Evolutionary conservation across 2,888 invertebrate species (phyloP).

Genomic region (Nowickia ferox): DNA sequence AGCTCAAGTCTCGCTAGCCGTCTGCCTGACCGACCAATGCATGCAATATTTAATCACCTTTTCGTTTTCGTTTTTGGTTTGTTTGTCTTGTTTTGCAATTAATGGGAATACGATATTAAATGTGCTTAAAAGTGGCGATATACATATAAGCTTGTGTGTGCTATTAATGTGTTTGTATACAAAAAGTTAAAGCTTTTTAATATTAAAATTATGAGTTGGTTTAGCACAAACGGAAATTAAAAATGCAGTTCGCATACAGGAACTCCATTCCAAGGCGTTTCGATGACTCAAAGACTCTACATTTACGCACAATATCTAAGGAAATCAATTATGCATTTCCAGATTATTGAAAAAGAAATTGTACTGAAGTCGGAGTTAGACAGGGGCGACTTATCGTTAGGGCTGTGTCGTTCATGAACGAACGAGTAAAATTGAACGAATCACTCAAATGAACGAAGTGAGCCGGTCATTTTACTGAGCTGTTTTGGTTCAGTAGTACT

Average conservation of each 20-base stretch:
- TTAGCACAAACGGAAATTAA: background rate
- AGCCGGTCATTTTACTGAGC: no score
- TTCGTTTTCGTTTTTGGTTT: background rate
- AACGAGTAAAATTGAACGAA: no score
- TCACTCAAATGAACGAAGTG: no score
- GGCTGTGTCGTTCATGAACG: no score
- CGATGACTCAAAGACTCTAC: no score
- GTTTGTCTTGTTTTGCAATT: background rate
- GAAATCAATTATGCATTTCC: no score
- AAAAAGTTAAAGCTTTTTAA: background rate
- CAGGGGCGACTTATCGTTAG: no score
- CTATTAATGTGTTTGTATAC: background rate
- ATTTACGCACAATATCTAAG: no score
- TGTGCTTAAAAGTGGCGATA: slow-evolving; percentile 2
- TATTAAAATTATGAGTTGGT: background rate
- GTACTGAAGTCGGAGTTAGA: no score
- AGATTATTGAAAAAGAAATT: no score
- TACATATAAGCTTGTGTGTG: background rate
- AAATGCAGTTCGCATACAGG: background rate
- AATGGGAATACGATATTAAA: slow-evolving; percentile 14
- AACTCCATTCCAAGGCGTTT: no score
- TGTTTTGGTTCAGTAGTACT: no score
- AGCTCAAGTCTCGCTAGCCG: slow-evolving; percentile 26
- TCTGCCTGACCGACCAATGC: background rate
- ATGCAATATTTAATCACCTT: slow-evolving; percentile 51